Conservation (phyloP, 2,797 vertebrate species). For the Crypturellus tataupa region DNA sequence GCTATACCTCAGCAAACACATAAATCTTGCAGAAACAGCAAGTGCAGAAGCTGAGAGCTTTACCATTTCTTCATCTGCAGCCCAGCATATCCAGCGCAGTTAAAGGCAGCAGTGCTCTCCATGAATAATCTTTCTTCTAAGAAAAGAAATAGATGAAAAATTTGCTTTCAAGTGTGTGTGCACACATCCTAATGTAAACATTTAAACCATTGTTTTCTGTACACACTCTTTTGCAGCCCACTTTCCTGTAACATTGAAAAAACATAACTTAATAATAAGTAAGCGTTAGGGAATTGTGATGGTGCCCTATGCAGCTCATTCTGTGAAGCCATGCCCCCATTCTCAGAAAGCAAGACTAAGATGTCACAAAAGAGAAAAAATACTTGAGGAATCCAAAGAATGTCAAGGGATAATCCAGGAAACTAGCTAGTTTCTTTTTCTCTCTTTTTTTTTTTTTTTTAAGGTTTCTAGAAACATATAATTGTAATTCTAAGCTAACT, state of each 20-base stretch:
- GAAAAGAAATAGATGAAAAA: not conserved
- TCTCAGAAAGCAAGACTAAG: not conserved
- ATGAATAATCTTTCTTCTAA: not conserved
- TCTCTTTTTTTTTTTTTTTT: not conserved
- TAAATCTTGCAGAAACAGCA: not conserved
- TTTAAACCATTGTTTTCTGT: not conserved
- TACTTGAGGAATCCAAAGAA: not conserved
- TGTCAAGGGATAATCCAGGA: not conserved
- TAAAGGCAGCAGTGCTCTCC: not conserved
- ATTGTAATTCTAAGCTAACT: not conserved
- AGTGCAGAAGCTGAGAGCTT: not conserved
- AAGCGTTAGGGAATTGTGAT: not conserved
- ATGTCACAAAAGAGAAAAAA: not conserved
- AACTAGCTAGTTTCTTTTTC: not conserved
- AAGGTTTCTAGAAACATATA: not conserved
- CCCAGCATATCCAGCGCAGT: not conserved
- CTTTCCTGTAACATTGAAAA: not conserved
- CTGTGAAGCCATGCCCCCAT: not conserved
- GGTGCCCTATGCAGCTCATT: not conserved
- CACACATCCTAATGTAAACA: not conserved
- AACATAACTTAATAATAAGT: not conserved
- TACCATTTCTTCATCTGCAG: not conserved
- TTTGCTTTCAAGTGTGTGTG: not conserved
- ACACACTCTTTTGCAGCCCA: not conserved
- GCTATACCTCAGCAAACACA: not conserved